Evolutionary conservation across 2,888 invertebrate genomes (phyloP).

Genomic region (Mylabris sibirica): DNA sequence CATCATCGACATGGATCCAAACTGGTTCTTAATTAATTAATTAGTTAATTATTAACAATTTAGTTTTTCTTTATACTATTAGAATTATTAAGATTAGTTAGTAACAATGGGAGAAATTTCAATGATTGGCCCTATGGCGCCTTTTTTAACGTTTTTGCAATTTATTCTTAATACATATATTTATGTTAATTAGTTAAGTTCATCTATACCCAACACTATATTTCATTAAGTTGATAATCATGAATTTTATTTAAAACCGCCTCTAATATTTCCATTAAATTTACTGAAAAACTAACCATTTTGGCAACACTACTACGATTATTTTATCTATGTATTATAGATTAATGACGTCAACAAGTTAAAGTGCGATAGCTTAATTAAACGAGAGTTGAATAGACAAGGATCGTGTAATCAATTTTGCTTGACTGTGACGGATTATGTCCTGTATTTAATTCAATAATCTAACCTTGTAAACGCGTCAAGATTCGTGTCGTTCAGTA

Average conservation of each 20-base stretch:
- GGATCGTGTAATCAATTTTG: background rate
- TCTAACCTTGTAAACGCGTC: constrained; percentile 6
- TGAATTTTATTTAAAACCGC: background rate
- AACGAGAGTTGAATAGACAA: background rate
- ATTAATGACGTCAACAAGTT: no score
- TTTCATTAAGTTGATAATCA: background rate
- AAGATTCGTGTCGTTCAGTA: background rate
- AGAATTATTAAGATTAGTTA: background rate
- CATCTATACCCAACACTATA: background rate
- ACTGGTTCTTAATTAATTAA: constrained; percentile 38
- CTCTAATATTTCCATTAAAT: no score
- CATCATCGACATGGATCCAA: constrained; percentile 51
- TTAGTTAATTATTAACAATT: background rate
- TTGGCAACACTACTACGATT: no score
- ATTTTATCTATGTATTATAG: no score
- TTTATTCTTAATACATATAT: background rate
- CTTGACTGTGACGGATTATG: background rate
- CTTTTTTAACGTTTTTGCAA: constrained; percentile 7
- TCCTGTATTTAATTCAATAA: background rate
- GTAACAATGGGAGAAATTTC: background rate
- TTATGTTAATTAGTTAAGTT: constrained; percentile 6
- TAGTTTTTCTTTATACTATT: background rate
- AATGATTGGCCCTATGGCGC: constrained; percentile 6
- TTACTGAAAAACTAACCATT: no score
- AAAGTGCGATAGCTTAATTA: background rate